These are phyloP conservation scores for Planococcus citri DNA, from an alignment of 1,140 invertebrate species.

Conservation along the genomic window DNA sequence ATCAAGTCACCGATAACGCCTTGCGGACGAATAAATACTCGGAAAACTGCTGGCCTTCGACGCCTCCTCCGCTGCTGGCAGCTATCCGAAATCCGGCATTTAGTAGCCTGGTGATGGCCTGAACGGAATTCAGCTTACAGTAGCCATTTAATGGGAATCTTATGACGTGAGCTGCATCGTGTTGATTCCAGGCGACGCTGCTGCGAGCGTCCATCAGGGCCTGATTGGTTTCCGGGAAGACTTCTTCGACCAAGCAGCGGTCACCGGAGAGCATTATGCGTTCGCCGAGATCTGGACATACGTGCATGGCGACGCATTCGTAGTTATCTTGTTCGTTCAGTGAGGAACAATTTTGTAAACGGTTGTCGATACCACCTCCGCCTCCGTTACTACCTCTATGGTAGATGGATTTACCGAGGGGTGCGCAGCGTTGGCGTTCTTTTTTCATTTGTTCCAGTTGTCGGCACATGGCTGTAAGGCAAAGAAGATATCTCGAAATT, in stretches of 20 bases:
- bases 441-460: slow-evolving; percentile 65
- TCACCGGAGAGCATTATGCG: slow-evolving; percentile 74
- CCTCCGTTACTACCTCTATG: slow-evolving; percentile 19
- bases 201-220: slow-evolving; percentile 68
- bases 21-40: slow-evolving; percentile 72
- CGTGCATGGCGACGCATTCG: slow-evolving; percentile 75
- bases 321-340: slow-evolving; percentile 39
- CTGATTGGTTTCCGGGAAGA: slow-evolving; percentile 78
- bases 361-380: slow-evolving; percentile 16
- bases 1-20: slow-evolving; percentile 6
- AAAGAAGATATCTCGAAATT: no score
- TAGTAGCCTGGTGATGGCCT: slow-evolving; percentile 75
- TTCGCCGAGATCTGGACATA: slow-evolving; percentile 78
- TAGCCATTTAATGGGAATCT: slow-evolving; percentile 84
- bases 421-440: slow-evolving; percentile 34
- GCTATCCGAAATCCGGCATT: slow-evolving; percentile 68
- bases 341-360: slow-evolving; percentile 27
- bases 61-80: slow-evolving; percentile 74
- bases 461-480: slow-evolving; percentile 52
- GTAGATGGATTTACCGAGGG: neutral
- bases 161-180: slow-evolving; percentile 71
- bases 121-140: slow-evolving; percentile 81
- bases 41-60: slow-evolving; percentile 83
- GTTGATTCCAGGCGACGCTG: slow-evolving; percentile 69
- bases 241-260: slow-evolving; percentile 60